Percentiles rank a stretch among this genome's conserved stretches.
Evolutionary conservation across 2,113 vertebrate genomes (phyloP).

Genomic region (Bufo gargarizans): DNA sequence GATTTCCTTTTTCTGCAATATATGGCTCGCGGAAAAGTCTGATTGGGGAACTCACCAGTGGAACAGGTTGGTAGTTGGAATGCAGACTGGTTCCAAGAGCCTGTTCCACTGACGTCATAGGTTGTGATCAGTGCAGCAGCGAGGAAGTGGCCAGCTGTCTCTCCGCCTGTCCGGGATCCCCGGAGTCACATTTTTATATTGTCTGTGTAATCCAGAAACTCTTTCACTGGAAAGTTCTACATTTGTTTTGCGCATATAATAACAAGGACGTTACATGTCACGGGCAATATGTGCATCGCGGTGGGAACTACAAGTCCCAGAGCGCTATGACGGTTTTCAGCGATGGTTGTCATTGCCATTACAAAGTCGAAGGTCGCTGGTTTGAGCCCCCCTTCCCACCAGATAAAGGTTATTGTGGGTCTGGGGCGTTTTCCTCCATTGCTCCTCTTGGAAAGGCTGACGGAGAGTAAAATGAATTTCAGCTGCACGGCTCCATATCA

Average conservation of each 20-base stretch:
- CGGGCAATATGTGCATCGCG: not conserved
- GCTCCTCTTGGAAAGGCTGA: constrained; percentile 5
- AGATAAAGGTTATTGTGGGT: not conserved
- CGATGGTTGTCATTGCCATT: not conserved
- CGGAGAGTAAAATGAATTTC: constrained; percentile 20
- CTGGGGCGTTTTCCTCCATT: constrained; percentile 1
- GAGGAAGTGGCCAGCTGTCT: constrained; percentile 35
- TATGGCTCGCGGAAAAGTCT: constrained; percentile 15
- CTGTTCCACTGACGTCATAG: constrained; percentile 52
- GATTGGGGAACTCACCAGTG: constrained; percentile 5
- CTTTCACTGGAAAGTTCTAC: constrained; percentile 6
- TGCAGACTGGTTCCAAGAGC: constrained; percentile 27
- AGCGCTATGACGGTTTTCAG: not conserved
- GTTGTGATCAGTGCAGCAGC: constrained; percentile 7
- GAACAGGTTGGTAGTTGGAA: constrained; percentile 19
- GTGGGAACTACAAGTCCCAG: not conserved
- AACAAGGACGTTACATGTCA: not conserved
- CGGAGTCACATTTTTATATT: constrained; percentile 5
- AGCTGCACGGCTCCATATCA: constrained; percentile 1
- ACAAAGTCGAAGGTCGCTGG: not conserved
- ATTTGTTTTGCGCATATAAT: not conserved
- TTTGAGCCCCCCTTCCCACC: not conserved
- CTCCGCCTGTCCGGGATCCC: constrained; percentile 12
- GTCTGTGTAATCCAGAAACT: constrained; percentile 16
- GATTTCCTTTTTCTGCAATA: constrained; percentile 18